Percentiles rank a stretch among this genome's conserved stretches.
Conservation (phyloP, 2,113 vertebrate genomes). For the Talpa occidentalis region DNA sequence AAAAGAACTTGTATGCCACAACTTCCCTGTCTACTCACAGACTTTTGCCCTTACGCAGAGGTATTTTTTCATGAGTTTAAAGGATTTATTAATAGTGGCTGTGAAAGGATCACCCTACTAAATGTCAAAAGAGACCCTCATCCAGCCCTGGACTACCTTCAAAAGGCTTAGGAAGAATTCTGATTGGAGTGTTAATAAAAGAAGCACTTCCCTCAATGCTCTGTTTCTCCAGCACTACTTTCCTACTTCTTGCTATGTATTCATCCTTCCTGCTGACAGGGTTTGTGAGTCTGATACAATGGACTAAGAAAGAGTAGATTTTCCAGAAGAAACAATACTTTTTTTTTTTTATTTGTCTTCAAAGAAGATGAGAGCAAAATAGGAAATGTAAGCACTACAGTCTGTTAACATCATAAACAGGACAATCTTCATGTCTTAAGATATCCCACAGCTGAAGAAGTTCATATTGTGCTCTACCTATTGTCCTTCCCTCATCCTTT, state of each 20-base stretch:
- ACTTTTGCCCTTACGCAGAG: neutral
- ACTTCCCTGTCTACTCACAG: slow-evolving; percentile 61
- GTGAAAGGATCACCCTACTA: neutral
- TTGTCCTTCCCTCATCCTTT: slow-evolving; percentile 76
- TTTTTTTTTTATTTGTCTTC: slow-evolving; percentile 77
- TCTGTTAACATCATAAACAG: slow-evolving; percentile 77
- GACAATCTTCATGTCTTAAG: slow-evolving; percentile 69
- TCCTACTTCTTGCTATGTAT: slow-evolving; percentile 58
- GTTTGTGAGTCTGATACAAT: slow-evolving; percentile 80
- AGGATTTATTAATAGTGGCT: neutral
- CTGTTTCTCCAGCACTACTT: slow-evolving; percentile 52
- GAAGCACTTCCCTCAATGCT: neutral
- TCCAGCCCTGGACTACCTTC: neutral
- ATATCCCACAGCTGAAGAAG: slow-evolving; percentile 66
- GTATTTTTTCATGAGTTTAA: slow-evolving; percentile 51
- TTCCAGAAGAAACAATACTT: slow-evolving; percentile 72
- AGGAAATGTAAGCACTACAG: slow-evolving; percentile 65
- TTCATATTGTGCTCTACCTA: slow-evolving; percentile 74
- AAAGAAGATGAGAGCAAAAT: slow-evolving; percentile 71
- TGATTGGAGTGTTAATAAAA: neutral
- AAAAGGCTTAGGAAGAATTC: neutral
- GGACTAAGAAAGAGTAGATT: slow-evolving; percentile 79
- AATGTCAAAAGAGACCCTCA: neutral
- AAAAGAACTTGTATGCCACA: neutral
- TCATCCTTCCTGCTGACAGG: slow-evolving; percentile 79